Evolutionary conservation across 2,113 vertebrate genomes (phyloP).

Genomic region (Polypterus senegalus): DNA sequence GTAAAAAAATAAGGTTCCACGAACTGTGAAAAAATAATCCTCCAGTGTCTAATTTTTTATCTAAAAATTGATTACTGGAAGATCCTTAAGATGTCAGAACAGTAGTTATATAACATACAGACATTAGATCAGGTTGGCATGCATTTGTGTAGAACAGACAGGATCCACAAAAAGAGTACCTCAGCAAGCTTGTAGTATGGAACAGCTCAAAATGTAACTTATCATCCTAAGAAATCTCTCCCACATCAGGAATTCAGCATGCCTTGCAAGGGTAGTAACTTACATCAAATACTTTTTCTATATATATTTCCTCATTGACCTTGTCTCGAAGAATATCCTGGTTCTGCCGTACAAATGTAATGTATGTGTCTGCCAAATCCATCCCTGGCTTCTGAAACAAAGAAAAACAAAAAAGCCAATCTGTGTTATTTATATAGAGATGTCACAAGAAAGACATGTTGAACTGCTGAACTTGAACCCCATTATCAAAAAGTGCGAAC

Average conservation of each 20-base stretch:
- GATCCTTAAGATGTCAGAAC: no score
- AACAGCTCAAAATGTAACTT: conserved; percentile 16
- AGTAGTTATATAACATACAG: no score
- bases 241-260: neutral
- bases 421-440: no score
- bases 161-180: conserved; percentile 5
- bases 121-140: neutral
- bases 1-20: no score
- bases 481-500: no score
- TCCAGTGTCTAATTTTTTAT: no score
- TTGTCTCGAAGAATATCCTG: conserved; percentile 88
- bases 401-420: conserved; percentile 11
- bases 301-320: conserved; percentile 82
- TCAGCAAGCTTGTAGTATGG: conserved; percentile 1
- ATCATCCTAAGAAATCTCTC: conserved; percentile 3
- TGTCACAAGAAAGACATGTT: no score
- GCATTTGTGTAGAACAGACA: conserved; percentile 11
- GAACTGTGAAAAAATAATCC: no score
- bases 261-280: conserved; percentile 41
- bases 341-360: conserved; percentile 89
- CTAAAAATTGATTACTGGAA: no score
- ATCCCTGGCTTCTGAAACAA: conserved; percentile 76
- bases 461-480: no score
- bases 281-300: conserved; percentile 86
- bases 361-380: conserved; percentile 91